Evolutionary conservation across 2,113 vertebrate genomes (phyloP).

Genomic region (Poicephalus meyeri): DNA sequence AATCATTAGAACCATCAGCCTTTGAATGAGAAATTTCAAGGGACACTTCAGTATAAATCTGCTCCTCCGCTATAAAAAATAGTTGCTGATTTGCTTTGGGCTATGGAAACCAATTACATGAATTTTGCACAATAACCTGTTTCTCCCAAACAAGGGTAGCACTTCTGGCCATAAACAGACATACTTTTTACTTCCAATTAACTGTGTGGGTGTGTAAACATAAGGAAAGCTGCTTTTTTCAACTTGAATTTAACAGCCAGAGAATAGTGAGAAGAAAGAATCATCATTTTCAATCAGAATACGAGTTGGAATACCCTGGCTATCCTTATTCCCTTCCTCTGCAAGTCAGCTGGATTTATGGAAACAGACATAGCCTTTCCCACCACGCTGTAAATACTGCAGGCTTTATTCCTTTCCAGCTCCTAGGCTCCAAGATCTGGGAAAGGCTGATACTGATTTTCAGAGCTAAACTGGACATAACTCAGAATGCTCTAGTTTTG

Average conservation of each 20-base stretch:
- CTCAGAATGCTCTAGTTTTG: neutral
- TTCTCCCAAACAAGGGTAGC: neutral
- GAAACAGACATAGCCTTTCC: neutral
- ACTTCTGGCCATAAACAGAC: slow-evolving; percentile 10
- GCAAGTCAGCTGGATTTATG: neutral
- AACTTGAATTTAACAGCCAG: neutral
- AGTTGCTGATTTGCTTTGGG: slow-evolving; percentile 43
- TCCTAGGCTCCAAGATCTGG: neutral
- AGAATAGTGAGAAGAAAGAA: neutral
- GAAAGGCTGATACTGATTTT: neutral
- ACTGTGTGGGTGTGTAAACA: neutral
- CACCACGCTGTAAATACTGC: neutral
- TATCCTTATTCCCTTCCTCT: neutral
- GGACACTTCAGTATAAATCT: slow-evolving; percentile 50
- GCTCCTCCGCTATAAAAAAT: slow-evolving; percentile 8
- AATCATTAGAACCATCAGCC: slow-evolving; percentile 43
- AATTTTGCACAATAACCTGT: slow-evolving; percentile 36
- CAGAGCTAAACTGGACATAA: neutral
- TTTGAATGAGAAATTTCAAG: slow-evolving; percentile 60
- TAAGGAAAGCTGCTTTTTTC: neutral
- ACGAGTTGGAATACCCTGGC: neutral
- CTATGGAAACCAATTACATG: slow-evolving; percentile 36
- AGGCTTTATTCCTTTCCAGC: neutral
- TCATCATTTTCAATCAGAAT: neutral
- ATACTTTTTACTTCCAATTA: neutral